Conservation (phyloP, 2,888 invertebrate genomes). For the Siphlonurus alternatus region DNA sequence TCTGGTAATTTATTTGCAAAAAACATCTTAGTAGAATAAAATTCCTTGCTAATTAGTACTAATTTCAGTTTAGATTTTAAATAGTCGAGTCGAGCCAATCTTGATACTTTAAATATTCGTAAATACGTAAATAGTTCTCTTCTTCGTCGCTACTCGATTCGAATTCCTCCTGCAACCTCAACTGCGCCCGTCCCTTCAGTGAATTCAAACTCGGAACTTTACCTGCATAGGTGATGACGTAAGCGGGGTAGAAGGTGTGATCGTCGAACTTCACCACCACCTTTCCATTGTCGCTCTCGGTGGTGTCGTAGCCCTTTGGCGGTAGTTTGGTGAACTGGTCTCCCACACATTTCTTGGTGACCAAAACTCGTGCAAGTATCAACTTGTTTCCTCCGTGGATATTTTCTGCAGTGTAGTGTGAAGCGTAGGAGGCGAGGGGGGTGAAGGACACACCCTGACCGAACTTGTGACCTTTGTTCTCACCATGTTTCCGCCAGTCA, state of each 20-base stretch:
- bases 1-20: no score
- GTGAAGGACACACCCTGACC: neutral
- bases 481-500: neutral
- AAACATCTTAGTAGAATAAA: no score
- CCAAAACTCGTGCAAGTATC: neutral
- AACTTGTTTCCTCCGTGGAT: neutral
- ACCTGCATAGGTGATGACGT: no score
- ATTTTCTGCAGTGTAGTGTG: neutral
- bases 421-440: neutral
- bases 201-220: no score
- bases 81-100: no score
- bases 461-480: neutral
- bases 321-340: neutral
- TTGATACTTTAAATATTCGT: no score
- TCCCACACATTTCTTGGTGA: neutral
- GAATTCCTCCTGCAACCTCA: no score
- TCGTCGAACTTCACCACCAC: neutral
- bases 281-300: neutral
- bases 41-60: no score
- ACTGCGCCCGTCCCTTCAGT: no score
- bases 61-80: no score
- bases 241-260: neutral
- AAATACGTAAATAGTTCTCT: no score
- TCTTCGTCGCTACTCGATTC: no score
- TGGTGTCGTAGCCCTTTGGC: neutral